A percentile compares a stretch with the other conserved stretches of the same genome.
phyloP scores from a whole-genome alignment of 2,797 vertebrate species.

The Erpetoichthys calabaricus region DNA sequence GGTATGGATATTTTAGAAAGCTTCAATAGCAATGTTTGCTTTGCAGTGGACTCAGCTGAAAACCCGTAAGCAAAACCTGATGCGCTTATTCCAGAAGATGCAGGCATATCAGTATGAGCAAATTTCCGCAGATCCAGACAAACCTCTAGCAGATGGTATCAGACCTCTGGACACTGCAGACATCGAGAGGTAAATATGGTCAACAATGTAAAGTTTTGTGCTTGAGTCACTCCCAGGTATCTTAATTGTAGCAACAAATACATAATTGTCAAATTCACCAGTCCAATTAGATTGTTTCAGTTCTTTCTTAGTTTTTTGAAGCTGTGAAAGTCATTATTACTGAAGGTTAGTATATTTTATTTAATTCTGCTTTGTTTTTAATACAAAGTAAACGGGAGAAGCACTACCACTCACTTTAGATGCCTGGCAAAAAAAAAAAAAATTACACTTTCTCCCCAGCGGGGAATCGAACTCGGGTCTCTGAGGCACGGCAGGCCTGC shows the following conservation, averaged over 20 bases:
- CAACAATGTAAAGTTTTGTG: too few species aligned
- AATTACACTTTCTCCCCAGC: too few species aligned
- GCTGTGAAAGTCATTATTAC: too few species aligned
- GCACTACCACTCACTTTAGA: too few species aligned
- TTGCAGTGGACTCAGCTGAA: conserved; percentile 90
- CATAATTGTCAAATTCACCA: not conserved
- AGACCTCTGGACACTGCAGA: conserved; percentile 87
- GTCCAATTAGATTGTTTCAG: not conserved
- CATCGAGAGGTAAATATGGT: conserved; percentile 72
- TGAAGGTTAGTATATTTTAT: too few species aligned
- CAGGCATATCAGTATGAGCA: conserved; percentile 94
- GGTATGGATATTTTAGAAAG: not conserved
- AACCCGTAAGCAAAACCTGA: conserved; percentile 90
- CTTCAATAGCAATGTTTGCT: not conserved
- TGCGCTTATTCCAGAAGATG: conserved; percentile 93
- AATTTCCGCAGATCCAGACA: conserved; percentile 95
- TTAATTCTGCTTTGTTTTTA: too few species aligned
- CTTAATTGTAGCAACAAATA: not conserved
- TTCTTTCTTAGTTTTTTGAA: too few species aligned
- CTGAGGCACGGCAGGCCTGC: too few species aligned
- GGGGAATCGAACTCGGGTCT: too few species aligned
- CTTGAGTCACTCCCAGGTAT: not conserved
- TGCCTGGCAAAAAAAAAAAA: too few species aligned
- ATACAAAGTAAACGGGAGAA: too few species aligned
- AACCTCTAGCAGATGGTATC: conserved; percentile 87